A percentile compares a stretch with the other conserved stretches of the same genome.
Conservation (phyloP, 2,797 vertebrate species). For the Chiloscyllium punctatum region DNA sequence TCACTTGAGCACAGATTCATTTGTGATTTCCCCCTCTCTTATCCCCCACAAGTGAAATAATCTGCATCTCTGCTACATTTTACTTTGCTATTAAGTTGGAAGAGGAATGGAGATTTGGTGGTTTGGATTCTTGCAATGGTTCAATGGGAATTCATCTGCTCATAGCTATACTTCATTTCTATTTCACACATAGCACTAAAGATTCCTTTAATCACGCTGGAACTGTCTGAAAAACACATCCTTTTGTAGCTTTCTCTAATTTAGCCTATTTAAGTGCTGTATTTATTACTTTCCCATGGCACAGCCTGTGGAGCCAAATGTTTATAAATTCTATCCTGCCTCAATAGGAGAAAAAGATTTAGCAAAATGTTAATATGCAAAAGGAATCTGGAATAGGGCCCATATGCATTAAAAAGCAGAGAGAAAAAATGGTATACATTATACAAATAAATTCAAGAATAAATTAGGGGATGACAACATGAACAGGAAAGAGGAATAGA, state of each 20-base stretch:
- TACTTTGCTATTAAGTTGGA: no score
- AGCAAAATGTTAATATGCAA: neutral
- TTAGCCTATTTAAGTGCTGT: constrained; percentile 11
- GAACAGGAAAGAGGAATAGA: neutral
- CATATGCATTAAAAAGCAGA: neutral
- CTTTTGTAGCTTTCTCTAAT: neutral
- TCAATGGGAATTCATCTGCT: neutral
- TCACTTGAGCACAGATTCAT: neutral
- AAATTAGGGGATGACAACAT: constrained; percentile 11
- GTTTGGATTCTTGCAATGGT: neutral
- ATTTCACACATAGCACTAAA: neutral
- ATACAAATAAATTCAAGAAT: constrained; percentile 26
- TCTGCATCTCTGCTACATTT: neutral
- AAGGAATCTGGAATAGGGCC: neutral
- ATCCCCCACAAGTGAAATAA: neutral
- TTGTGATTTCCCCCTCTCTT: neutral
- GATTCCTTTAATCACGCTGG: neutral
- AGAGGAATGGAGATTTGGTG: neutral
- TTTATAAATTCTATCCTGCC: constrained; percentile 5
- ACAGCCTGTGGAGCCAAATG: constrained; percentile 10
- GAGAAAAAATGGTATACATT: constrained; percentile 8
- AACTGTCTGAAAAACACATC: neutral
- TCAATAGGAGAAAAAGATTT: constrained; percentile 15
- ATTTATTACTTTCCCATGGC: constrained; percentile 18
- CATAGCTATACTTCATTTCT: neutral